Base-by-base conservation (phyloP, 2,113 vertebrate genomes). In the Hemicordylus capensis region DNA sequence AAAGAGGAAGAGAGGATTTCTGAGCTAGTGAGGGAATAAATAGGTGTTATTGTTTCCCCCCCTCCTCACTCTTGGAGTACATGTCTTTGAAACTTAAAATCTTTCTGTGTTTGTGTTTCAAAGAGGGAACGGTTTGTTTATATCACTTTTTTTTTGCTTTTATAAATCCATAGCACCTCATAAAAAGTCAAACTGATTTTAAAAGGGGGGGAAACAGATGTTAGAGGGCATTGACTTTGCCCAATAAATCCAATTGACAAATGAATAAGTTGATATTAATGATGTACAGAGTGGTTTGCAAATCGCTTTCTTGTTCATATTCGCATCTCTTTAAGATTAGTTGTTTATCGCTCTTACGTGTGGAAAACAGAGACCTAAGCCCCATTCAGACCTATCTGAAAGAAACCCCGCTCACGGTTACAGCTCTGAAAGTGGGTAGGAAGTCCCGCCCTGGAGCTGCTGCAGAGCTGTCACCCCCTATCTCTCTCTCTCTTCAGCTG, bases 161-260 rank as follows among this genome's bases (percentile, higher is more conserved):
- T 59, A 72, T 39, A 69, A 67, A 74, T 44, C 80, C 88, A 58
- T 76, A 8, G 76, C 64, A 10, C 64, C 83, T 81, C 75, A 91
- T 78, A 39, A 46, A 72, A 83, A 1, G 10, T n/a, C n/a, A n/a
- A n/a, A n/a, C n/a, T 80, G 28, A 88, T 51, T 22, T 15, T 44
- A 81, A 59, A n/a, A 87, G 59, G 87, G 46, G 76, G 63, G 48
- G 24, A 56, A 39, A 67, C n/a, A 70, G 63, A 34, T 12, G 39
- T 63, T 44, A 44, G 59, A 64, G 51, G 17, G 17, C 51, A 42
- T 48, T 42, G n/a, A n/a, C n/a, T n/a, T 22, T 46, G 31, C 19
- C 73, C 4, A 26, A 9, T 63, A 44, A 26, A 58, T 79, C 17
- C 1, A 0, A 2, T 73, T 48, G 80, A 0, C 48, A 73, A 24